Percentiles rank a stretch among this genome's conserved stretches.
Evolutionary conservation across 2,113 vertebrate species (phyloP).

Genomic region (Lamprologus ornatipinnis): DNA sequence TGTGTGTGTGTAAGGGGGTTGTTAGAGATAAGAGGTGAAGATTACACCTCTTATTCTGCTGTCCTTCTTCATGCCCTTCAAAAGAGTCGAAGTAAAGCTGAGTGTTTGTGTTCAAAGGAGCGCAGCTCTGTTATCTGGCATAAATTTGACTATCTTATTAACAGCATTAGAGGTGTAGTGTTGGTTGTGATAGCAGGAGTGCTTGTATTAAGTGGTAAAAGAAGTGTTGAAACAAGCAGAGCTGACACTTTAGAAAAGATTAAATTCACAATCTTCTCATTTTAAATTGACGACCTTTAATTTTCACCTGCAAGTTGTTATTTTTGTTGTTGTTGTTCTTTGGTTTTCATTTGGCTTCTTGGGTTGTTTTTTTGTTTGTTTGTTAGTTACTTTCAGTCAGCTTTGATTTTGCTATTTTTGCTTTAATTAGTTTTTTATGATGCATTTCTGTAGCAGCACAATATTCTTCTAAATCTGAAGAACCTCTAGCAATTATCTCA

Average conservation of each 20-base stretch:
- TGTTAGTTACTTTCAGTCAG: neutral
- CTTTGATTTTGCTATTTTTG: neutral
- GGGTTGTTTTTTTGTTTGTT: neutral
- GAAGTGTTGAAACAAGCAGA: neutral
- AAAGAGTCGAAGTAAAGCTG: neutral
- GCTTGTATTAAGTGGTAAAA: neutral
- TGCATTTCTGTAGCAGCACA: neutral
- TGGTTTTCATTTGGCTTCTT: neutral
- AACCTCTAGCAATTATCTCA: rapidly evolving
- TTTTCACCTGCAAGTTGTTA: neutral
- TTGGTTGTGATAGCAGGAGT: neutral
- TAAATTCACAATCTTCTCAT: neutral
- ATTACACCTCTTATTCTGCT: conserved; percentile 64
- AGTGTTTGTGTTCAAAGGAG: conserved; percentile 24
- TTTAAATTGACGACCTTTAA: neutral
- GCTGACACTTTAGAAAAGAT: neutral
- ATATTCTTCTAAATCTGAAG: neutral
- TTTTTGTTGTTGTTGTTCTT: neutral
- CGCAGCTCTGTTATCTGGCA: neutral
- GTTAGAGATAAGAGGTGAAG: conserved; percentile 55
- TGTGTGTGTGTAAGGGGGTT: neutral
- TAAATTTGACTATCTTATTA: conserved; percentile 26
- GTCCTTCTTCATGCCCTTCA: conserved; percentile 6
- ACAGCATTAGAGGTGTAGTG: neutral
- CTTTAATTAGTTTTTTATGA: rapidly evolving